Evolutionary conservation across 1,140 invertebrate species (phyloP).

Genomic region (Penaeus vannamei): DNA sequence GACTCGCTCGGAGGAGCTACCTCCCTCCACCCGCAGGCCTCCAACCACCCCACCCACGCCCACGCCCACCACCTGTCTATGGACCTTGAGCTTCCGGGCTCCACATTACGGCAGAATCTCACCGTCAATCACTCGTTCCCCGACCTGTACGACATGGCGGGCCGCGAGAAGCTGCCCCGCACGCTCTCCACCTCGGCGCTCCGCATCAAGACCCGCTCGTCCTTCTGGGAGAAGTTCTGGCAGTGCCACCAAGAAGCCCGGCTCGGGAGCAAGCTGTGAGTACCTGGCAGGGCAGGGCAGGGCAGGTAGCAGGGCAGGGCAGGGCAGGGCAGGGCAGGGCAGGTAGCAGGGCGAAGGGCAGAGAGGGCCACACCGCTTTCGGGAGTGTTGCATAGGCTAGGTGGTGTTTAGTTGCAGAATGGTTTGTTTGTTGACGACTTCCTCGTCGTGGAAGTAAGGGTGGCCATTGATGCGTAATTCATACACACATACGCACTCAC

Average conservation of each 20-base stretch:
- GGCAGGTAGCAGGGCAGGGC: not conserved
- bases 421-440: too few species aligned
- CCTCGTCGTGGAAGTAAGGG: too few species aligned
- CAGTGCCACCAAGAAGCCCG: conserved; percentile 68
- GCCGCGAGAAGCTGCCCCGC: conserved; percentile 65
- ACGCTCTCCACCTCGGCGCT: conserved; percentile 85
- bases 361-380: too few species aligned
- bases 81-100: conserved; percentile 57
- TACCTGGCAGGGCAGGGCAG: conserved; percentile 6
- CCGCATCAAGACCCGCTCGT: conserved; percentile 80
- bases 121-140: conserved; percentile 64
- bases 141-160: conserved; percentile 64
- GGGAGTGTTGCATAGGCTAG: too few species aligned
- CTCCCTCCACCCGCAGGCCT: conserved; percentile 31
- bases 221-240: conserved; percentile 88
- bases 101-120: conserved; percentile 41
- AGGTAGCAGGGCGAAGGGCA: too few species aligned
- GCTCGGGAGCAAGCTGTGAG: conserved; percentile 50
- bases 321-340: too few species aligned
- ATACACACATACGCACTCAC: not conserved
- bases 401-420: too few species aligned
- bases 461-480: not conserved
- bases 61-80: conserved; percentile 53
- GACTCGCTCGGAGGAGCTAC: conserved; percentile 40
- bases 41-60: not conserved